Conservation (phyloP, 2,888 invertebrate genomes). For the Calliopum simillimum region DNA sequence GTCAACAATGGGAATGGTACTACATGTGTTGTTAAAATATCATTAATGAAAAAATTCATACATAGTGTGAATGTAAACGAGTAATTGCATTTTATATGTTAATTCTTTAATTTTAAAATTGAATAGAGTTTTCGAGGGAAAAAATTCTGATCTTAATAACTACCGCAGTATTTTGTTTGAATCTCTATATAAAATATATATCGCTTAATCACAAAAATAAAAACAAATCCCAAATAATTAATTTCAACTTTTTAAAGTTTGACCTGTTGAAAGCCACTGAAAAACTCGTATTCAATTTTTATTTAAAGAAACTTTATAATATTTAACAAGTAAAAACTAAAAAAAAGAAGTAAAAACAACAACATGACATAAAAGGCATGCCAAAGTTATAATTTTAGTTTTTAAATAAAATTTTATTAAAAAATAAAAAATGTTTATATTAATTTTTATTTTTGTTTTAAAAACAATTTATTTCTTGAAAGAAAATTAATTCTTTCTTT, state of each 20-base stretch:
- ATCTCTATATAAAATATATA: neutral
- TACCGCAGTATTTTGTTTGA: conserved; percentile 12
- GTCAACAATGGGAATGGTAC: conserved; percentile 62
- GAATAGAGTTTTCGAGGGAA: neutral
- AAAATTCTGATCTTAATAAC: neutral
- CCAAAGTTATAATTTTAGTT: conserved; percentile 57
- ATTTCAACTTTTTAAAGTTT: neutral
- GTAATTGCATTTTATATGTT: too few species aligned
- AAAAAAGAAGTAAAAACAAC: conserved; percentile 47
- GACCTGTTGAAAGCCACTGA: neutral
- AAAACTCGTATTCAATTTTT: neutral
- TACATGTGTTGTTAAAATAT: conserved; percentile 59
- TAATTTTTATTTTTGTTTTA: too few species aligned
- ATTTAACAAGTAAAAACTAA: too few species aligned
- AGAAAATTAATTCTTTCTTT: too few species aligned
- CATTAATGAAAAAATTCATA: neutral
- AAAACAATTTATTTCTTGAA: too few species aligned
- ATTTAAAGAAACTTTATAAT: too few species aligned
- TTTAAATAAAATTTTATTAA: conserved; percentile 20
- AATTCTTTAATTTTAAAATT: too few species aligned
- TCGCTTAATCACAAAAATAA: neutral
- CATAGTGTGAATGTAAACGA: too few species aligned
- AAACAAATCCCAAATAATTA: neutral
- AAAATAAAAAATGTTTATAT: conserved; percentile 4
- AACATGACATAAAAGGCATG: conserved; percentile 65